Percentiles rank a stretch among this genome's conserved stretches.
Conservation (phyloP, 2,797 vertebrate species). For the Galaxias olidus region DNA sequence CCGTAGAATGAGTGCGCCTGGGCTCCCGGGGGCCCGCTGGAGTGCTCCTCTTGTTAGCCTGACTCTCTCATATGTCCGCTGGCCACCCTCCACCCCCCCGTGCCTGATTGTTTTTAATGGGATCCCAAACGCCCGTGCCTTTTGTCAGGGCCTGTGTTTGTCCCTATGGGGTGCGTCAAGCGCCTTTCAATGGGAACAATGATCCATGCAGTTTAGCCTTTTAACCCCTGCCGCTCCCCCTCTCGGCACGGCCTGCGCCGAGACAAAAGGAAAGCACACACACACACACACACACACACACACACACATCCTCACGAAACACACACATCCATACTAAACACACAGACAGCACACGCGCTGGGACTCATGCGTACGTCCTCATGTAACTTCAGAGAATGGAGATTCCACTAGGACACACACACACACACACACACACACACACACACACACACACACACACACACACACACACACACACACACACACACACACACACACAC, state of each 20-base stretch:
- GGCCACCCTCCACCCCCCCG: not conserved
- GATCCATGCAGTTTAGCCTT: conserved; percentile 77
- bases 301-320: conserved; percentile 2
- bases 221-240: conserved; percentile 66
- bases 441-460: conserved; percentile 8
- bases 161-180: conserved; percentile 66
- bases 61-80: conserved; percentile 15
- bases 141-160: conserved; percentile 58
- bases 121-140: conserved; percentile 57
- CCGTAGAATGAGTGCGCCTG: not conserved
- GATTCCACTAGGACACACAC: not conserved
- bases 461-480: conserved; percentile 11
- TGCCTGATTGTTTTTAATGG: conserved; percentile 54
- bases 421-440: conserved; percentile 7
- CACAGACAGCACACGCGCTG: too few relatives aligned
- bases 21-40: not conserved
- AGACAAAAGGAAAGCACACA: conserved; percentile 48
- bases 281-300: conserved; percentile 1
- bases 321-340: not conserved
- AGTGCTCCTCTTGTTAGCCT: not conserved
- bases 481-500: conserved; percentile 8
- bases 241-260: conserved; percentile 24
- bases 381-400: too few relatives aligned
- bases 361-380: too few relatives aligned
- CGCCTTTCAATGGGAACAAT: conserved; percentile 74